Conservation (phyloP, 1,140 invertebrate species). For the Phenacoccus solenopsis region DNA sequence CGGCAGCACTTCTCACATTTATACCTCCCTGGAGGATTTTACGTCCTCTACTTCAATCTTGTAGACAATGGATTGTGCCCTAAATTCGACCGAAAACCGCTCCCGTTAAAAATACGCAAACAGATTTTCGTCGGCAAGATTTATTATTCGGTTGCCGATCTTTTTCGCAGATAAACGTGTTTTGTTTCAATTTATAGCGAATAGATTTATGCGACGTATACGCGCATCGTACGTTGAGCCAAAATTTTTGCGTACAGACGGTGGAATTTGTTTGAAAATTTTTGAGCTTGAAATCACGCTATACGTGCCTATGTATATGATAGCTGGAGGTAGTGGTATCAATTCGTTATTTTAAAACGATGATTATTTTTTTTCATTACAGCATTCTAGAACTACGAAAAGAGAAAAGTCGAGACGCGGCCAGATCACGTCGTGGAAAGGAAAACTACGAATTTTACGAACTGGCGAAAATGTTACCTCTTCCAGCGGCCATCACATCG, state of each 20-base stretch:
- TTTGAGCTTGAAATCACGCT: no score
- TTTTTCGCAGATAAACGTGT: constrained; percentile 9
- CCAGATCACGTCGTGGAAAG: constrained; percentile 83
- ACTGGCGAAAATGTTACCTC: constrained; percentile 90
- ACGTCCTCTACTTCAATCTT: constrained; percentile 8
- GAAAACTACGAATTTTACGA: constrained; percentile 99
- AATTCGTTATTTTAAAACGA: no score
- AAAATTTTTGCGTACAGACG: no score
- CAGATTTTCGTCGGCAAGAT: constrained; percentile 13
- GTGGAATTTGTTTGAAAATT: no score
- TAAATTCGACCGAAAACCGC: constrained; percentile 9
- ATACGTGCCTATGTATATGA: no score
- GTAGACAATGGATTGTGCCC: constrained; percentile 13
- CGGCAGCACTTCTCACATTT: constrained; percentile 14
- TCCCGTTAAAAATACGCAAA: constrained; percentile 6
- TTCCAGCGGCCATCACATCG: constrained; percentile 90
- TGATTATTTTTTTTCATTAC: no score
- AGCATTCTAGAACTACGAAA: constrained; percentile 93
- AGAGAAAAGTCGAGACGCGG: constrained; percentile 93
- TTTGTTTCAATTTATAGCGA: background rate
- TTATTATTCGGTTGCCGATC: background rate
- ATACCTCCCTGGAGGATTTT: constrained; percentile 10
- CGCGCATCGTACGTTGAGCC: no score
- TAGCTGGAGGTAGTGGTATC: no score
- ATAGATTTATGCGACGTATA: constrained; percentile 16